Conservation (phyloP, 2,888 invertebrate genomes). For the Chrysodeixis includens region DNA sequence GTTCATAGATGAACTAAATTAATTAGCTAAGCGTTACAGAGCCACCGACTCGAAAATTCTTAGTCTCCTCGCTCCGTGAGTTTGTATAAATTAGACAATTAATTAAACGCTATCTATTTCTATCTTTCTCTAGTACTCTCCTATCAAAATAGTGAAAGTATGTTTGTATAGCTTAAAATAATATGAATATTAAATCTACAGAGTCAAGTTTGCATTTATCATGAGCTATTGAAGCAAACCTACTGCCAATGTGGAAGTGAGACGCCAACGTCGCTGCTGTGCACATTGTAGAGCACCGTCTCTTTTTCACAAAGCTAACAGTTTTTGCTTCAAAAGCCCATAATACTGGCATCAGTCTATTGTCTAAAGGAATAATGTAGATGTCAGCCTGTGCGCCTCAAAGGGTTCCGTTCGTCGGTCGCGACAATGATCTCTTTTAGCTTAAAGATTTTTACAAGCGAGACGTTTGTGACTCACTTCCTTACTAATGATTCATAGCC, state of each 20-base stretch:
- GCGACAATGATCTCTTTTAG: constrained; percentile 57
- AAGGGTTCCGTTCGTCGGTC: constrained; percentile 47
- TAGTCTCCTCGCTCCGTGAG: neutral
- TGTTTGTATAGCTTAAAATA: neutral
- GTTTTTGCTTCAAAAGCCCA: neutral
- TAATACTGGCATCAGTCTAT: neutral
- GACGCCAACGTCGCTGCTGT: neutral
- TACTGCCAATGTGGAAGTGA: neutral
- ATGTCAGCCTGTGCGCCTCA: constrained; percentile 36
- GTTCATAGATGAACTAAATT: neutral
- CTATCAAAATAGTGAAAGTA: neutral
- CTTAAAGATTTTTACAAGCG: constrained; percentile 50
- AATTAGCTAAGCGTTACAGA: constrained; percentile 5
- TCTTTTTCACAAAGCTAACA: neutral
- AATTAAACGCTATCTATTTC: neutral
- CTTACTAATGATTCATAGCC: constrained; percentile 51
- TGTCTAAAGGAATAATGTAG: constrained; percentile 17
- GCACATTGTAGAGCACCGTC: too few species aligned
- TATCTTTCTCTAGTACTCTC: neutral
- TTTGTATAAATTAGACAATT: constrained; percentile 3
- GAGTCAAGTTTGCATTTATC: neutral
- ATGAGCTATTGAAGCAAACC: too few species aligned
- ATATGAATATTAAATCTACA: neutral
- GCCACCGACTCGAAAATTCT: neutral
- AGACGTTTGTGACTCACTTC: constrained; percentile 52